phyloP scores from a whole-genome alignment of 2,888 invertebrate species.

The Cerastis rubricosa region DNA sequence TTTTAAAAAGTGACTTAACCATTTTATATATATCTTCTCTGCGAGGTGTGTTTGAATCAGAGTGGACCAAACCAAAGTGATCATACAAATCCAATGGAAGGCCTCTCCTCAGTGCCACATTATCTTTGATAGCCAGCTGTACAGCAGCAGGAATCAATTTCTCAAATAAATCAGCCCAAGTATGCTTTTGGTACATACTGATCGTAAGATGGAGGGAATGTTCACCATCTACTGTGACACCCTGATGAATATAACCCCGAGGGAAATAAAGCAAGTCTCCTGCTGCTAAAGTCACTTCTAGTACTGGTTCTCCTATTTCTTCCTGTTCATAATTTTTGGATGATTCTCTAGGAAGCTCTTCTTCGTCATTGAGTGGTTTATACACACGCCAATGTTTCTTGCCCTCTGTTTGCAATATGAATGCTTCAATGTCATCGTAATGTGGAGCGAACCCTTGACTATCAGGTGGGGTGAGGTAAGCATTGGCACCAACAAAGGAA shows the following conservation, averaged over 20 bases:
- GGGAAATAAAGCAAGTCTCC: slow-evolving; percentile 99
- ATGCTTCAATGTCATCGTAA: slow-evolving; percentile 99
- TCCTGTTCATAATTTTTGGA: slow-evolving; percentile 94
- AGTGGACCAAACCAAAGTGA: slow-evolving; percentile 93
- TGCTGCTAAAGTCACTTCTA: slow-evolving; percentile 95
- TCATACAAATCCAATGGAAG: slow-evolving; percentile 95
- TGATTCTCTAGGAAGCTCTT: slow-evolving; percentile 95
- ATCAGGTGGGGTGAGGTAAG: slow-evolving; percentile 98
- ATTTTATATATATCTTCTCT: slow-evolving; percentile 89
- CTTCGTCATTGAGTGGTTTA: slow-evolving; percentile 92
- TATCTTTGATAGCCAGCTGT: slow-evolving; percentile 92
- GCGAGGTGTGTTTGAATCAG: slow-evolving; percentile 85
- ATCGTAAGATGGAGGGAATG: slow-evolving; percentile 99
- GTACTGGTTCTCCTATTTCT: slow-evolving; percentile 94
- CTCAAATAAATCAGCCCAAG: slow-evolving; percentile 97
- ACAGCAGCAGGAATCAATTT: slow-evolving; percentile 94
- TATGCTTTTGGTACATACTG: slow-evolving; percentile 97
- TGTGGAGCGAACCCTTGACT: slow-evolving; percentile 99
- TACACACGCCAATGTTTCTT: slow-evolving; percentile 98
- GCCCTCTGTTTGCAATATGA: slow-evolving; percentile 98
- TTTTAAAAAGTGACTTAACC: slow-evolving; percentile 90
- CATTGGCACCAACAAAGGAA: slow-evolving; percentile 98
- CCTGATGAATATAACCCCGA: slow-evolving; percentile 96
- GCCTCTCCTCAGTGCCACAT: slow-evolving; percentile 94
- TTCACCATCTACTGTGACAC: slow-evolving; percentile 93